Conservation (phyloP, 1,140 invertebrate genomes). For the Diprion similis region DNA sequence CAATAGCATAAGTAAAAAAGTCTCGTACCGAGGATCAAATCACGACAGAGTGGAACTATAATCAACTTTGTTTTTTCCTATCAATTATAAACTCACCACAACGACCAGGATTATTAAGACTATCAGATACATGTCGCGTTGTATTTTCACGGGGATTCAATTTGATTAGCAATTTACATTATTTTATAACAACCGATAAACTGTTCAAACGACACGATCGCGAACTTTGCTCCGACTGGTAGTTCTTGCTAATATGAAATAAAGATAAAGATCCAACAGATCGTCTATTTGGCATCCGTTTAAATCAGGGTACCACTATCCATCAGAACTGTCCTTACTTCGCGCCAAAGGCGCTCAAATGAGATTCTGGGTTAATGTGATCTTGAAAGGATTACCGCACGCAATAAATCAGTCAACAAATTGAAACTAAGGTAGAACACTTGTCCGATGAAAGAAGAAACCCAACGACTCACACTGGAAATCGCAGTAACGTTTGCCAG, state of each 20-base stretch:
- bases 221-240: constrained; percentile 16
- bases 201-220: constrained; percentile 25
- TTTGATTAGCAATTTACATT: neutral
- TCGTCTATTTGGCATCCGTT: constrained; percentile 39
- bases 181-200: neutral
- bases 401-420: neutral
- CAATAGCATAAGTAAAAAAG: too few relatives aligned
- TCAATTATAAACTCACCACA: constrained; percentile 36
- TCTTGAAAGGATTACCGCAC: neutral
- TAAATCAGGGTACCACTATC: constrained; percentile 37
- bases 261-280: constrained; percentile 33
- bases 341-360: neutral
- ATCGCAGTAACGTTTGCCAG: too few relatives aligned
- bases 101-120: constrained; percentile 38
- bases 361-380: too few relatives aligned
- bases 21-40: neutral
- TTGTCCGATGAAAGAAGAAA: too few relatives aligned
- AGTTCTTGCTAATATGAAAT: constrained; percentile 41
- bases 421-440: too few relatives aligned
- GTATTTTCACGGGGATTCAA: neutral
- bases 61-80: too few relatives aligned
- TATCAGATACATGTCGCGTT: constrained; percentile 43
- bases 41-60: neutral
- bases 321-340: neutral
- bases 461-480: too few relatives aligned